Base-by-base conservation (phyloP, 1,140 invertebrate genomes). In the Sinella curviseta region DNA sequence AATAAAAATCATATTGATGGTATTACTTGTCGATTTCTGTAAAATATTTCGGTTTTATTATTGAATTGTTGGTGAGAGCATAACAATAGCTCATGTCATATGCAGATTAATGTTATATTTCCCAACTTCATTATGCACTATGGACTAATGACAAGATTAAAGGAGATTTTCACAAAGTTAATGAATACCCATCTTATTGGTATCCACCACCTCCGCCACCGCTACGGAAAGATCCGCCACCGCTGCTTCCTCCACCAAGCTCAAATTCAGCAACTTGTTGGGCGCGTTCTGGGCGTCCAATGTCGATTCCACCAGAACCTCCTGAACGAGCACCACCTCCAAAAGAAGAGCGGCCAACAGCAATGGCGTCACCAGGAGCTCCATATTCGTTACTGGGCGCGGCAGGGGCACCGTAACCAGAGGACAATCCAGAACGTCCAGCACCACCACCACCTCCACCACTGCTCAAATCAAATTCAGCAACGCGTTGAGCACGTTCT, bases 401-500 rank as follows among this genome's bases (percentile, higher is more conserved):
- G 26, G 57, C 16, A n/a, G 57, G 39, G n/a, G n/a, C n/a, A n/a
- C n/a, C n/a, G n/a, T n/a, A n/a, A 60, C 39, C 55, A 24, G 70
- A 74, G 70, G 4, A 12, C 26, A 2, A 14, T 16, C 74, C 34
- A 75, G 74, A 75, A 16, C 1, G 24, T 24, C 65, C 65, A 26
- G 39, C 39, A 48, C 39, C 39, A 12, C 39, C 57, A 4, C n/a
- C n/a, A n/a, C n/a, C n/a, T 8, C 39, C 39, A 48, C 39, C 57
- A 4, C 24, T 26, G 31, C 33, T n/a, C 4, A 80, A 39, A 12
- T 74, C 36, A 54, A 80, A 80, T 20, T 54, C 60, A 57, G 75
- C 79, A 60, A 80, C 79, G 33, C 75, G 75, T 74, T 80, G 79
- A 35, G 79, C 75, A 34, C 57, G 31, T 74, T 80, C 79, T 36